Conservation (phyloP, 2,113 vertebrate genomes). For the Syrmaticus mikado region DNA sequence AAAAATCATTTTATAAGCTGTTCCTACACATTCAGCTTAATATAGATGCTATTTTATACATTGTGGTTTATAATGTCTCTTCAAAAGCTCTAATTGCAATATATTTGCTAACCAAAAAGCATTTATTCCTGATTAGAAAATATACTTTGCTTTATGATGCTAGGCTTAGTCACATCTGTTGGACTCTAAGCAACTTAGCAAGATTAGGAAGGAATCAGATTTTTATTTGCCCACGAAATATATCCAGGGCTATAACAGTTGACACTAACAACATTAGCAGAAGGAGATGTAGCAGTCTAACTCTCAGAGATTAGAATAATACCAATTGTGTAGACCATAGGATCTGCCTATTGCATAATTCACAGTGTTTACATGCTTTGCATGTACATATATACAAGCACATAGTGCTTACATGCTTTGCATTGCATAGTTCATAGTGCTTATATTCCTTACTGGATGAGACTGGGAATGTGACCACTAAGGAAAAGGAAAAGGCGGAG, state of each 20-base stretch:
- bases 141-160: background rate
- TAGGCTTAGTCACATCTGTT: background rate
- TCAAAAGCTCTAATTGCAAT: background rate
- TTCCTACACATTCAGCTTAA: background rate
- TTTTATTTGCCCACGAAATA: background rate
- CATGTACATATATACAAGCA: too few relatives aligned
- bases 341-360: background rate
- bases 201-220: background rate
- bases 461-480: too few relatives aligned
- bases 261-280: background rate
- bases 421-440: too few relatives aligned
- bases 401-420: background rate
- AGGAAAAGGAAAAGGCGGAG: too few relatives aligned
- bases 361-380: background rate
- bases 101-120: background rate
- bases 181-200: background rate
- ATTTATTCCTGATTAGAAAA: slow-evolving; percentile 7
- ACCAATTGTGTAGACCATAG: background rate
- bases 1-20: slow-evolving; percentile 49
- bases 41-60: background rate
- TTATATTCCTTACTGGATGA: too few relatives aligned
- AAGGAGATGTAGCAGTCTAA: background rate
- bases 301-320: slow-evolving; percentile 12
- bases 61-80: background rate
- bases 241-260: background rate